Base-by-base conservation (phyloP, 2,888 invertebrate genomes). In the Aplocera efformata region DNA sequence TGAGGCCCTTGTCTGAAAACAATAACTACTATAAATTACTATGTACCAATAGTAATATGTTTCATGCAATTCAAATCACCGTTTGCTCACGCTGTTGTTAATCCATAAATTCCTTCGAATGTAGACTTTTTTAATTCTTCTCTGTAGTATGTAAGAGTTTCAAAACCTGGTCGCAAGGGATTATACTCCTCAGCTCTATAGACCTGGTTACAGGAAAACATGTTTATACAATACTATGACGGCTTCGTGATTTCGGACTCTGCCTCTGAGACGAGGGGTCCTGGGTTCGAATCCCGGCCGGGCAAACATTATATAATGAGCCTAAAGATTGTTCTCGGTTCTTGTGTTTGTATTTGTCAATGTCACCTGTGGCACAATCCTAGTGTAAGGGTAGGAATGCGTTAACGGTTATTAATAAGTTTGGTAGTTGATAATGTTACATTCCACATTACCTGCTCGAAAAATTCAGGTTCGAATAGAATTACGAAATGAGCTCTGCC, bases 1-100 rank as follows among this genome's bases (percentile, higher is more conserved):
- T 90, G 82, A 7, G 90, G 83, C 0, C 92, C 93, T 71, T 92
- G 90, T 1, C 90, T 90, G 55, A 11, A 70, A 64, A 40, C 8
- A 7, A 9, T 10, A 20, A 20, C 10, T 9, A 23, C 10, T 21
- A 5, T 24, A 1, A 1, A 13, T 23, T n/a, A 6, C 6, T 9
- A 22, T 6, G 1, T 23, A 24, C 7, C 9, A 6, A 10, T 27
- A 27, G 7, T 5, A 8, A 25, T 9, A 8, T 5, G 5, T 9
- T 8, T 26, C 25, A 21, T 9, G 22, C 5, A 2, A 10, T 1
- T 8, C n/a, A 20, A 24, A 9, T 8, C 8, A 31, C 6, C 29
- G 6, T 7, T 25, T 1, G 47, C 81, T 75, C 71, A 84, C 84
- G 83, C 82, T 28, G 72, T 74, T 6, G 69, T 75, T 40, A 88